Conservation (phyloP, 2,113 vertebrate species). For the Cacatua alba region DNA sequence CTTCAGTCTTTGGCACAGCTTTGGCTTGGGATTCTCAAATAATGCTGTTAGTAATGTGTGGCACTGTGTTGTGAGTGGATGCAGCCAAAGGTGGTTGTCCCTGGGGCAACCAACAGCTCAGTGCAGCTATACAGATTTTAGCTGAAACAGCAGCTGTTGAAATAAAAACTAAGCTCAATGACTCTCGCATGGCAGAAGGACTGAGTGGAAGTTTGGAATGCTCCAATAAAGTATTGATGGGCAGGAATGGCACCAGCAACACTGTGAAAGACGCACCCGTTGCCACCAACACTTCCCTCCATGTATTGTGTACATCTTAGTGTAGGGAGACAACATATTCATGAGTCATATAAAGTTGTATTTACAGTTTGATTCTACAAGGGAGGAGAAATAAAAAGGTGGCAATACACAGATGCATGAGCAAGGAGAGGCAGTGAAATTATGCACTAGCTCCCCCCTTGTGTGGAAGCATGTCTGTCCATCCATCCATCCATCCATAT, state of each 20-base stretch:
- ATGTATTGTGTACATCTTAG: neutral
- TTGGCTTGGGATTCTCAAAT: neutral
- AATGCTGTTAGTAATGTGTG: neutral
- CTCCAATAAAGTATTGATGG: neutral
- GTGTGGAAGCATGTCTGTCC: neutral
- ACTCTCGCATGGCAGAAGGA: neutral
- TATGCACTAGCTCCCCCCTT: neutral
- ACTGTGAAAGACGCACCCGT: neutral
- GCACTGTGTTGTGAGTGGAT: neutral
- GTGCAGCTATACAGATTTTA: constrained; percentile 7
- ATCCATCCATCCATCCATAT: neutral
- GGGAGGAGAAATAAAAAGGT: neutral
- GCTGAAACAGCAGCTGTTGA: constrained; percentile 11
- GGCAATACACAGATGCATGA: neutral
- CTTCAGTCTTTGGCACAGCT: neutral
- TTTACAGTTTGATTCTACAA: neutral
- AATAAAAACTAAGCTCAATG: neutral
- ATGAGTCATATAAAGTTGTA: neutral
- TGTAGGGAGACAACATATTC: neutral
- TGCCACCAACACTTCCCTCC: neutral
- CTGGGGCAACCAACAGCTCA: neutral
- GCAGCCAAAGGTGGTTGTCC: neutral
- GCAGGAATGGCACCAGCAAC: neutral
- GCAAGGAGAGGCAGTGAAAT: neutral
- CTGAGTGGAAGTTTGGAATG: neutral